phyloP scores from a whole-genome alignment of 2,113 vertebrate species.

The Archocentrus centrarchus region DNA sequence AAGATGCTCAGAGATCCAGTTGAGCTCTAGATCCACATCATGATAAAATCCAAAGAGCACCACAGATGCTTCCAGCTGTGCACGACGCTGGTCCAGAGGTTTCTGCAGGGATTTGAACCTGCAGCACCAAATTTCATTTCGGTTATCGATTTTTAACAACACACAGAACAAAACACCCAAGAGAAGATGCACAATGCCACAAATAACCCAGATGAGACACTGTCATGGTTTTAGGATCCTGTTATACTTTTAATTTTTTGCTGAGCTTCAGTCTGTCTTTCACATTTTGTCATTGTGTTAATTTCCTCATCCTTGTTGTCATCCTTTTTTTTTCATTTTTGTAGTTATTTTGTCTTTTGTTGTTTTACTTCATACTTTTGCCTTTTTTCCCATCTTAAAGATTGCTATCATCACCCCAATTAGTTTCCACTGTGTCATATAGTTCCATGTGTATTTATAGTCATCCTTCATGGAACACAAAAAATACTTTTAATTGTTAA shows the following conservation, averaged over 20 bases:
- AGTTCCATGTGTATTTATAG: too few species aligned
- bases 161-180: background rate
- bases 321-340: background rate
- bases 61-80: conserved; percentile 83
- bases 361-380: background rate
- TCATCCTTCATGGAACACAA: too few species aligned
- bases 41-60: conserved; percentile 85
- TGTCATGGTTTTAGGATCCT: background rate
- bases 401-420: too few species aligned
- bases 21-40: conserved; percentile 84
- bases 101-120: conserved; percentile 89
- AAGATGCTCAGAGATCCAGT: conserved; percentile 86
- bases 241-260: background rate
- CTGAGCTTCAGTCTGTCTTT: background rate
- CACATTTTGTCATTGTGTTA: background rate
- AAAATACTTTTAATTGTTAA: too few species aligned
- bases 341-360: background rate
- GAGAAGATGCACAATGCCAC: background rate
- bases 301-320: background rate
- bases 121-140: background rate
- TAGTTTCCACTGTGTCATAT: too few species aligned
- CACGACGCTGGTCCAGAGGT: conserved; percentile 76
- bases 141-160: background rate
- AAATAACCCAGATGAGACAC: background rate
- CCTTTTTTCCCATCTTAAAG: too few species aligned